Evolutionary conservation across 2,888 invertebrate genomes (phyloP).

Genomic region (Lysandra bellargus): DNA sequence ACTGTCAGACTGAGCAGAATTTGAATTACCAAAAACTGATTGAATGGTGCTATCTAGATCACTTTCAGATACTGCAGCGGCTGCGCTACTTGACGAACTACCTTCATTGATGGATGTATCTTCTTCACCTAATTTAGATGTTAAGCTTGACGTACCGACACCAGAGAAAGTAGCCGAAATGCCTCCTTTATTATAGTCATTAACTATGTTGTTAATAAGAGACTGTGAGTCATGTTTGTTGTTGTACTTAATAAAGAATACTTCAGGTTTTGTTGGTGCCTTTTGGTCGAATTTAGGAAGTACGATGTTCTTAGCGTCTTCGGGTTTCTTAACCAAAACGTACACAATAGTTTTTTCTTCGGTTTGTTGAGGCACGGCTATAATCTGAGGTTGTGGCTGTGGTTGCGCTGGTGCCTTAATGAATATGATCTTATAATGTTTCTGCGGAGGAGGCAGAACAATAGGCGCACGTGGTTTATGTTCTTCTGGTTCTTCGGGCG

Average conservation of each 20-base stretch:
- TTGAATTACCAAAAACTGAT: conserved; percentile 29
- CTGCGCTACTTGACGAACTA: neutral
- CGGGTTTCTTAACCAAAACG: conserved; percentile 88
- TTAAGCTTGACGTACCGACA: conserved; percentile 32
- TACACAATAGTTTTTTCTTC: conserved; percentile 89
- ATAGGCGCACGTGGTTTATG: conserved; percentile 80
- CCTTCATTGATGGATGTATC: conserved; percentile 23
- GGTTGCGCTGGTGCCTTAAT: conserved; percentile 86
- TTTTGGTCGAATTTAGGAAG: conserved; percentile 85
- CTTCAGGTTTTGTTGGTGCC: conserved; percentile 87
- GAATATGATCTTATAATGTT: conserved; percentile 90
- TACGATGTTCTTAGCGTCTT: conserved; percentile 83
- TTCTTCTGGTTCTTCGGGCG: conserved; percentile 74
- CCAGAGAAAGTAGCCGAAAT: conserved; percentile 43
- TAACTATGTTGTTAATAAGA: conserved; percentile 71
- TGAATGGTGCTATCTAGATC: conserved; percentile 28
- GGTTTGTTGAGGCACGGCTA: conserved; percentile 84
- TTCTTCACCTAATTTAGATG: conserved; percentile 24
- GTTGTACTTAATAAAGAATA: conserved; percentile 89
- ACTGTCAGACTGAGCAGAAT: conserved; percentile 1
- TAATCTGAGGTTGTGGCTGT: conserved; percentile 83
- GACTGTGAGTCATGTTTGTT: conserved; percentile 79
- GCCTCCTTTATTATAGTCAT: conserved; percentile 59
- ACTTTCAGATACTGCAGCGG: conserved; percentile 2
- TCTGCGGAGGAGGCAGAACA: conserved; percentile 83